Base-by-base conservation (phyloP, 1,140 invertebrate genomes). In the Lysiphlebus fabarum region DNA sequence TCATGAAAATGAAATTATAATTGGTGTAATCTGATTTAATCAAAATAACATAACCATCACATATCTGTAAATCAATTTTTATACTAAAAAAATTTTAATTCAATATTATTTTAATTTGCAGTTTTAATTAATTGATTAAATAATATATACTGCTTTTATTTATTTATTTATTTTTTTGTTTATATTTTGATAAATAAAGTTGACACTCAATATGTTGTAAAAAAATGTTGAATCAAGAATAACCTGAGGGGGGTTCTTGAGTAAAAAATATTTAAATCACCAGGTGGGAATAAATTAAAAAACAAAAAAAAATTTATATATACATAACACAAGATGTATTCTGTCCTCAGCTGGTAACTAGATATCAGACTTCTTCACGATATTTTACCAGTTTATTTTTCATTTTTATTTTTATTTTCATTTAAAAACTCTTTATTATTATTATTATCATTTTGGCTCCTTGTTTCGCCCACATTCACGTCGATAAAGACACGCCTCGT, bases 331-430 rank as follows among this genome's bases (percentile, higher is more conserved):
- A 43, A 38, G 50, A 26, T 44, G 36, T 48, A 58, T 62, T 45
- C 61, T 58, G 62, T 60, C 62, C 62, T 58, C 54, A 48, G n/a
- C 49, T 26, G 49, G 62, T 63, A 63, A 63, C 62, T 50, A 60
- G 58, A 63, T 48, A 59, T 57, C 62, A 53, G 40, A 58, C 43
- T 14, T 47, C 42, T 54, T 44, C 48, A 37, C 48, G 9, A 14
- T n/a, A n/a, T 53, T 40, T 36, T 38, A 17, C 6, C 14, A 34
- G 26, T 45, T n/a, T n/a, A n/a, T n/a, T 44, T 49, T 38, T 7
- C 17, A 11, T 56, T 40, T 38, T 26, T 26, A 26, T 26, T 40
- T 38, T 40, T 51, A 11, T 58, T 41, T 3, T 45, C 14, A 12
- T 51, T 56, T 41, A 36, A n/a, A 33, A 56, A 14, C 54, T 11